Base-by-base conservation (phyloP, 2,113 vertebrate genomes). In the Psilopsiagon aurifrons region DNA sequence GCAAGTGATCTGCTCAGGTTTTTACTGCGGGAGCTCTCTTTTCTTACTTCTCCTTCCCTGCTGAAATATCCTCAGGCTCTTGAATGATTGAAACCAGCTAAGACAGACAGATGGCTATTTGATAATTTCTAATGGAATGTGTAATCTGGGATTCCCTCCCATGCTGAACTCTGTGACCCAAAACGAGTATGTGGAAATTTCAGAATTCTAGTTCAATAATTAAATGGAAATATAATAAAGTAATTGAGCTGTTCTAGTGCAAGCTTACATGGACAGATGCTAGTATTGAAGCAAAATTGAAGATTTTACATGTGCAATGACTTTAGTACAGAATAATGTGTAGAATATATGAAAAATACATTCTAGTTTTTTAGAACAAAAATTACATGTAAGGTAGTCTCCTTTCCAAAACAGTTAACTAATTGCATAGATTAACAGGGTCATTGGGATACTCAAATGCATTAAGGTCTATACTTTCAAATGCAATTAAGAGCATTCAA, bases 401-500 rank as follows among this genome's bases (percentile, higher is more conserved):
- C 13, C 57, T 89, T 93, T 88, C 71, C 29, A 86, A 94, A 88
- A 88, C 55, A 92, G 80, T 84, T 94, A 96, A 94, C 80, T 94
- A 95, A 96, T 94, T 94, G 80, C 92, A 84, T 49, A 94, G 86
- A 95, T 94, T 94, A 94, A 66, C 66, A 52, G 86, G 92, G 95
- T 95, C 88, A 88, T 44, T 83, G 69, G 24, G 1, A 84, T 92
- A 94, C 80, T 95, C 80, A 57, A 79, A 90, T 24, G 83, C 86
- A 96, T 96, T 92, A 94, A 22, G 57, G 52, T 71, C 90, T 95
- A 93, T 93, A 96, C 80, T 95, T 96, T 95, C 90, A 95, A 94
- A 92, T n/a, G 92, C 62, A 96, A 94, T 96, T 97, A 96, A 54
- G 69, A 89, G 80, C 74, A 90, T 97, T 97, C 95, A 96, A 67